Conservation (phyloP, 37 sponge, comb jelly and placozoan genomes). For the Hormiphora californensis region DNA sequence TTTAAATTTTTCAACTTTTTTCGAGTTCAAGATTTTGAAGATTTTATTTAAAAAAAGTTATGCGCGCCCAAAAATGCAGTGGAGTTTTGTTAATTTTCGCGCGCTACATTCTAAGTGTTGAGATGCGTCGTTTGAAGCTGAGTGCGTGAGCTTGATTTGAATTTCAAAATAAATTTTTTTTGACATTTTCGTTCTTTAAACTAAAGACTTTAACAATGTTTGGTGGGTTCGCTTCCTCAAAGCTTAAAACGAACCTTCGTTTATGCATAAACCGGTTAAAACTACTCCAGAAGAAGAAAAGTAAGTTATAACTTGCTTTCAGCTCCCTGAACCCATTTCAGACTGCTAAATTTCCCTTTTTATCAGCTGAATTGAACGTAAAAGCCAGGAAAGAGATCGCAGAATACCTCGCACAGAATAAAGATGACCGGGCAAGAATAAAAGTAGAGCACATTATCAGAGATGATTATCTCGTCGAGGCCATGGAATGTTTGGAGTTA, state of each 20-base stretch:
- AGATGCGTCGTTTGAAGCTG: no score
- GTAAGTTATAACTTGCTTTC: conserved; percentile 59
- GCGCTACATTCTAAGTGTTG: no score
- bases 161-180: no score
- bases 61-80: no score
- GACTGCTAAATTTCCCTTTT: neutral
- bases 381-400: conserved; percentile 98
- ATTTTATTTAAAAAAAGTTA: no score
- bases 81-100: no score
- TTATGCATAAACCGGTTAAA: conserved; percentile 90
- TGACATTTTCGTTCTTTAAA: no score
- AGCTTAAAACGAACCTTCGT: conserved; percentile 79
- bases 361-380: conserved; percentile 87
- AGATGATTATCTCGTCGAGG: conserved; percentile 98
- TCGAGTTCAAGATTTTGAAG: no score
- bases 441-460: conserved; percentile 98
- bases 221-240: conserved; percentile 74
- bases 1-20: no score
- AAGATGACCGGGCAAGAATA: conserved; percentile 88
- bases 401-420: conserved; percentile 79
- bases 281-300: conserved; percentile 98
- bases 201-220: no score
- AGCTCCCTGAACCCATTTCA: neutral
- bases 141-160: no score
- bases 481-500: conserved; percentile 90